A percentile compares a stretch with the other conserved stretches of the same genome.
These are phyloP conservation scores for Psilopogon haemacephalus DNA, from an alignment of 2,113 vertebrate species.

Conservation along the genomic window DNA sequence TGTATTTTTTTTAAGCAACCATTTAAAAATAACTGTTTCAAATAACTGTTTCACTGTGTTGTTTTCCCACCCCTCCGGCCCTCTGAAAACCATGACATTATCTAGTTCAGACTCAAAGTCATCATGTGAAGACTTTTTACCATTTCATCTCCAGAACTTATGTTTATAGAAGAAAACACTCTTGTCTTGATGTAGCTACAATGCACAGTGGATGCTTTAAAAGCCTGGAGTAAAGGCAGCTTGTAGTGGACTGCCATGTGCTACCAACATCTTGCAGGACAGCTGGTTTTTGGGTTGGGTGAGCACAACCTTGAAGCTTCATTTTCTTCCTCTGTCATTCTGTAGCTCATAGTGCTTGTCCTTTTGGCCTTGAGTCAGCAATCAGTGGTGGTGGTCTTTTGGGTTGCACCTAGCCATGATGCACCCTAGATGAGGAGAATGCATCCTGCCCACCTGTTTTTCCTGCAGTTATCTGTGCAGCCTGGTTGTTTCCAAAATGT, in stretches of 20 bases:
- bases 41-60: not conserved
- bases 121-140: not conserved
- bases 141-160: not conserved
- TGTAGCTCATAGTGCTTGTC: not conserved
- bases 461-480: rapidly evolving
- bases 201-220: rapidly evolving
- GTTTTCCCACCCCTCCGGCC: rapidly evolving
- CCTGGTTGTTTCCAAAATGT: not conserved
- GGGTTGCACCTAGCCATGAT: rapidly evolving
- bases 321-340: not conserved
- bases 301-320: not conserved
- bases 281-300: rapidly evolving
- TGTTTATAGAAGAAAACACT: not conserved
- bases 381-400: not conserved
- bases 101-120: not conserved
- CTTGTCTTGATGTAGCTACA: not conserved
- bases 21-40: not conserved
- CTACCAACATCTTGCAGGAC: rapidly evolving
- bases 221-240: rapidly evolving
- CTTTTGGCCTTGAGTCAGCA: not conserved
- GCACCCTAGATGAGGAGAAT: not conserved
- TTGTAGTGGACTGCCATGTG: rapidly evolving
- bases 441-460: not conserved
- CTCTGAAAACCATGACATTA: not conserved
- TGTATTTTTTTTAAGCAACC: not conserved